Conservation (phyloP, 2,113 vertebrate species). For the Rhipidura dahli region DNA sequence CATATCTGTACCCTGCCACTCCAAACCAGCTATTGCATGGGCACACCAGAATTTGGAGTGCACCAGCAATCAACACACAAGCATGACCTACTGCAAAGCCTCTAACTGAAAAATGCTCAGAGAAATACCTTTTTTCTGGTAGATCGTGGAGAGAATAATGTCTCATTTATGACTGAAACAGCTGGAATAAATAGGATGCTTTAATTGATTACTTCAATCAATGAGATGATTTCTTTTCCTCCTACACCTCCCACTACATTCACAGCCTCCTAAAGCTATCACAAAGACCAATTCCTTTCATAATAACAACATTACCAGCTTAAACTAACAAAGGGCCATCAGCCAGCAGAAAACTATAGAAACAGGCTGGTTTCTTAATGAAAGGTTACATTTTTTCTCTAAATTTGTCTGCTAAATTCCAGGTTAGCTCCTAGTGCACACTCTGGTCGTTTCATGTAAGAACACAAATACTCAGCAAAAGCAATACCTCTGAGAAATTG, state of each 20-base stretch:
- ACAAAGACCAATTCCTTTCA: not conserved
- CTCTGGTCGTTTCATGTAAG: rapidly evolving
- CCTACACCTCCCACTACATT: not conserved
- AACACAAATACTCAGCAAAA: not conserved
- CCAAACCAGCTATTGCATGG: not conserved
- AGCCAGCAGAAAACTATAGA: not conserved
- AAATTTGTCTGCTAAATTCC: not conserved
- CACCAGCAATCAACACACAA: not conserved
- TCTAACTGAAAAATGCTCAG: not conserved
- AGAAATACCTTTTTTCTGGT: not conserved
- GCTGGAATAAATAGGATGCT: not conserved
- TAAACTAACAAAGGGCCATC: not conserved
- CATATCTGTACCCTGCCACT: not conserved
- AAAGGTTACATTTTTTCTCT: not conserved
- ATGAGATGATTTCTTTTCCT: not conserved
- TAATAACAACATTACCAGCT: not conserved
- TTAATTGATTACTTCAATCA: not conserved
- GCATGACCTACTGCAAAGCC: not conserved
- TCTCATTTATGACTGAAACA: not conserved
- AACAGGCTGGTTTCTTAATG: not conserved
- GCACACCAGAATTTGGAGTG: not conserved
- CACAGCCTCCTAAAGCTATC: not conserved
- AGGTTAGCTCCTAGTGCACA: not conserved
- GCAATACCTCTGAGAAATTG: not conserved
- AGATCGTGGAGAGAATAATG: rapidly evolving